Evolutionary conservation across 2,888 invertebrate genomes (phyloP).

Genomic region (Lepidocyrtoides sp.): DNA sequence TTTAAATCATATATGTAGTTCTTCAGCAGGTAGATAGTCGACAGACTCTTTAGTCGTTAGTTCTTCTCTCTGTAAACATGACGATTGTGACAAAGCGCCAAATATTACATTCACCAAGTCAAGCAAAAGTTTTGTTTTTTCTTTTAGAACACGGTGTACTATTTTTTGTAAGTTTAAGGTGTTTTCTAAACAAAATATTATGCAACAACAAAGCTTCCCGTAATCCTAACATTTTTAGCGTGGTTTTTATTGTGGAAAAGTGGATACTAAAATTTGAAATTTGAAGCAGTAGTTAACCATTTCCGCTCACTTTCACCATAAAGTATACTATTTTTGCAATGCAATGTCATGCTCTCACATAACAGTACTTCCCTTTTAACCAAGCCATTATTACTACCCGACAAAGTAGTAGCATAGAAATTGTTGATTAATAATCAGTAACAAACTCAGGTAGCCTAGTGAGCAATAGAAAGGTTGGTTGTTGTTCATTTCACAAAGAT

Average conservation of each 20-base stretch:
- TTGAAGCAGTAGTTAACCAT: not conserved
- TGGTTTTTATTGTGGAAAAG: not conserved
- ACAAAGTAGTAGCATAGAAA: not conserved
- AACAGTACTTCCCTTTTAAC: not conserved
- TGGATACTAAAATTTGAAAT: not conserved
- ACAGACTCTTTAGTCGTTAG: no score
- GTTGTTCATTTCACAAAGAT: not conserved
- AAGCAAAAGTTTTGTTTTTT: not conserved
- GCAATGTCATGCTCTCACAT: not conserved
- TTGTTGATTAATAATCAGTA: not conserved
- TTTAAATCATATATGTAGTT: no score
- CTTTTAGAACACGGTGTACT: not conserved
- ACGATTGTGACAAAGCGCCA: not conserved
- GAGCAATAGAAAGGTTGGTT: not conserved
- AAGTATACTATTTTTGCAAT: not conserved
- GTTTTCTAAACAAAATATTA: no score
- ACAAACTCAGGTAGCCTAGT: not conserved
- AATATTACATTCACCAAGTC: not conserved
- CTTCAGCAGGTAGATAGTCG: no score
- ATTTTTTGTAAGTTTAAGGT: no score
- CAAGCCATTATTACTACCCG: not conserved
- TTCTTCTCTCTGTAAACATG: no score
- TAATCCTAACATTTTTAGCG: not conserved
- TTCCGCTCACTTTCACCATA: conserved; percentile 15
- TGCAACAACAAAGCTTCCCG: not conserved